Percentiles rank a stretch among this genome's conserved stretches.
These are phyloP conservation scores for Dendroctonus ponderosae DNA, from an alignment of 1,140 invertebrate species.

Conservation along the genomic window DNA sequence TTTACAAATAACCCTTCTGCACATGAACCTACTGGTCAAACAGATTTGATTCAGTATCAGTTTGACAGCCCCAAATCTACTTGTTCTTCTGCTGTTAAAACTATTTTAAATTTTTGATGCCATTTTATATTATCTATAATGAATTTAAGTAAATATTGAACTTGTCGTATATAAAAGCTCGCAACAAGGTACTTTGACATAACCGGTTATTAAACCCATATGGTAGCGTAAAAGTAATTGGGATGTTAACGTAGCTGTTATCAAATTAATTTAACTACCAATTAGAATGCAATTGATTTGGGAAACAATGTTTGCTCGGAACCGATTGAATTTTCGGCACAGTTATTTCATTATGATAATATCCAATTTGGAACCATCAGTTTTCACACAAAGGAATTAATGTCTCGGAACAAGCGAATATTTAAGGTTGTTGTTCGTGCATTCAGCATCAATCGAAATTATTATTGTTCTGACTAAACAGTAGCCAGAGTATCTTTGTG, in stretches of 20 bases:
- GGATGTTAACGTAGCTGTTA: conserved; percentile 26
- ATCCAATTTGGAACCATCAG: conserved; percentile 34
- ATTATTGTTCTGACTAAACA: too few relatives aligned
- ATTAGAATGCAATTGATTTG: conserved; percentile 32
- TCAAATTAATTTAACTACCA: conserved; percentile 33
- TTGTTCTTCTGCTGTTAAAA: too few relatives aligned
- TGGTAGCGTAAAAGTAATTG: conserved; percentile 21
- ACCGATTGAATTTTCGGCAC: conserved; percentile 29
- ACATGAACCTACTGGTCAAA: too few relatives aligned
- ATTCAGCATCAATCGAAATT: too few relatives aligned
- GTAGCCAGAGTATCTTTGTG: too few relatives aligned
- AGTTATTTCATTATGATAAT: conserved; percentile 36
- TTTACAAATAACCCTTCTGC: too few relatives aligned
- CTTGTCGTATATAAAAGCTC: too few relatives aligned
- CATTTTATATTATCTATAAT: too few relatives aligned
- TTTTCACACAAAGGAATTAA: conserved; percentile 31
- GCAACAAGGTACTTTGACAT: conserved; percentile 1
- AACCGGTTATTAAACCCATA: conserved; percentile 23
- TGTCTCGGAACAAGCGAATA: conserved; percentile 27
- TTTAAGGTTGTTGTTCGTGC: neutral
- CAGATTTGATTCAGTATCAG: too few relatives aligned
- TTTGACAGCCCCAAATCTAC: too few relatives aligned
- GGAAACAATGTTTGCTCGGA: conserved; percentile 22
- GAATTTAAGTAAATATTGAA: too few relatives aligned
- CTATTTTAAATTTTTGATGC: too few relatives aligned